These are phyloP conservation scores for Apodemus agrarius DNA, from an alignment of 2,797 vertebrate genomes.

Conservation along the genomic window DNA sequence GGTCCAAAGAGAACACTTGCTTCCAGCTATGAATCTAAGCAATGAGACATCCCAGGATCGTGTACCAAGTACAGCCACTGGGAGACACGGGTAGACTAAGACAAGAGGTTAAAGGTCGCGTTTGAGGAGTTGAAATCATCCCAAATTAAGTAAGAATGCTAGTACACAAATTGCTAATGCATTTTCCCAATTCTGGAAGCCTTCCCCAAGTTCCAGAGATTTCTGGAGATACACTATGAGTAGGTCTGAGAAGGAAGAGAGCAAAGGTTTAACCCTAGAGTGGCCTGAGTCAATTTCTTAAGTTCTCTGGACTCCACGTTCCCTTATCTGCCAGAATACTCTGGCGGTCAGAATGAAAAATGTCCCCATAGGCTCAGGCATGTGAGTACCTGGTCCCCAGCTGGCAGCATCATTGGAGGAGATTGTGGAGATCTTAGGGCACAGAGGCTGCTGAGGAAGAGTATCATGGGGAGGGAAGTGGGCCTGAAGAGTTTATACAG, in stretches of 20 bases:
- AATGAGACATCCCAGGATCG: not conserved
- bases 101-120: not conserved
- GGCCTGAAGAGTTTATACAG: not conserved
- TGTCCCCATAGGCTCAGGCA: not conserved
- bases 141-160: not conserved
- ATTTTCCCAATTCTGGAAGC: not conserved
- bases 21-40: not conserved
- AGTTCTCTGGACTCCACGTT: not conserved
- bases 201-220: not conserved
- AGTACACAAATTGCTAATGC: not conserved
- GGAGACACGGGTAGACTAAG: not conserved
- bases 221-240: not conserved
- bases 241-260: not conserved
- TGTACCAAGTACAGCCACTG: not conserved
- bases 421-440: not conserved
- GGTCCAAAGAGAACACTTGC: not conserved
- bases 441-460: not conserved
- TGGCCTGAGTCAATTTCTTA: not conserved
- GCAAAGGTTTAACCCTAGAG: not conserved
- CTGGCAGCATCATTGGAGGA: not conserved
- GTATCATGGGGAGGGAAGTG: not conserved
- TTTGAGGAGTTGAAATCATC: not conserved
- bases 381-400: not conserved
- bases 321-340: not conserved
- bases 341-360: not conserved